Base-by-base conservation (phyloP, 2,888 invertebrate genomes). In the Orthosia gothica region DNA sequence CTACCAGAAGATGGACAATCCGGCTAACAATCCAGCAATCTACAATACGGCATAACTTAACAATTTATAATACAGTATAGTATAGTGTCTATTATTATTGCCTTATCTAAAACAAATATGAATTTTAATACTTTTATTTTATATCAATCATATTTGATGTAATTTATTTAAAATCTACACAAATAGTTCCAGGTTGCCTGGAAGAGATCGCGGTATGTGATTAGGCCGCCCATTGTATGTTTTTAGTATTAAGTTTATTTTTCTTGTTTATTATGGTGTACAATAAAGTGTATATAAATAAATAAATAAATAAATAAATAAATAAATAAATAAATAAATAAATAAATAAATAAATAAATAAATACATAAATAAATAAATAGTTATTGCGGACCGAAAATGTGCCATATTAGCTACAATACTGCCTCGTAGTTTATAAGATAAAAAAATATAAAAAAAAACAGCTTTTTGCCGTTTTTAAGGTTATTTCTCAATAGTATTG, bases 1-100 rank as follows among this genome's bases (percentile, higher is more conserved):
- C 61, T 88, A 81, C 61, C 52, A 81, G 71, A 85, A 84, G 78
- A 90, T 90, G 89, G 76, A 83, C 23, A 81, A 87, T 50, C 57
- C 74, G 1, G n/a, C 77, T 16, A 63, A 76, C 58, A 87, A 75
- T 55, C 88, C 86, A 55, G 79, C 79, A 0, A 16, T 86, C 3
- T 82, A 82, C 85, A 82, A 85, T 65, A 82, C 82, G 4, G 82
- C 82, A 45, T 82, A 82, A 82, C 5, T 68, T 65, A 59, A 23
- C 52, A 18, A 23, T 55, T 49, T 32, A 20, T 57, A 20, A 47
- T 50, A 66, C 26, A 71, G 11, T 32, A 20, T 57, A 20, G 32
- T 50, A 66, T 23, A 71, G 11, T 72, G 65, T 79, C 59, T 72
- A 72, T 57, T 16, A 55, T n/a, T 45, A 18, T 16, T 13, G n/a